These are phyloP conservation scores for Hemibagrus wyckioides DNA, from an alignment of 2,113 vertebrate genomes.

Conservation along the genomic window DNA sequence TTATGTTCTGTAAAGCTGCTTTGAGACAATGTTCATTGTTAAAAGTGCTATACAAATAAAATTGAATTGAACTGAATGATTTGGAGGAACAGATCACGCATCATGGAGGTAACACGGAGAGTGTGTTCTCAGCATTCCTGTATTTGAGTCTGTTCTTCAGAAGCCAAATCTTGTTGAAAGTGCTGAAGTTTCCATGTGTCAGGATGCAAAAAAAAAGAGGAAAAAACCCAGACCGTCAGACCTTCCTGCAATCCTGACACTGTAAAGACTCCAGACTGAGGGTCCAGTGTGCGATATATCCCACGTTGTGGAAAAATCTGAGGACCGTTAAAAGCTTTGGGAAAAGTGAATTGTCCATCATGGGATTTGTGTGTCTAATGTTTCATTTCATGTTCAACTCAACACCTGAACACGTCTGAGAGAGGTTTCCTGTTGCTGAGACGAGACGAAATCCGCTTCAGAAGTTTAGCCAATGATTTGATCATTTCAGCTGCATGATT, in stretches of 20 bases:
- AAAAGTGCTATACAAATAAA: no score
- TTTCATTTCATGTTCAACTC: neutral
- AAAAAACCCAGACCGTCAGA: neutral
- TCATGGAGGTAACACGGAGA: no score
- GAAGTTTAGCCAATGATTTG: neutral
- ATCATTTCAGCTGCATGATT: neutral
- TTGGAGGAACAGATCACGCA: neutral
- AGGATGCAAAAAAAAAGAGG: neutral
- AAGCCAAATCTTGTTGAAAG: constrained; percentile 5
- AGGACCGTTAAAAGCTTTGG: neutral
- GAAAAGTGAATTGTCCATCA: neutral
- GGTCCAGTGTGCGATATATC: neutral
- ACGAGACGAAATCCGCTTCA: neutral
- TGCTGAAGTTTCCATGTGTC: neutral
- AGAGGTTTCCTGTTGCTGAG: neutral
- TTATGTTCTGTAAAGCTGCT: no score
- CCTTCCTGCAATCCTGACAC: constrained; percentile 19
- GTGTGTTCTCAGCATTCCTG: constrained; percentile 7
- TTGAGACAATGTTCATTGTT: no score
- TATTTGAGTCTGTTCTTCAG: neutral
- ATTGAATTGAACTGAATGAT: no score
- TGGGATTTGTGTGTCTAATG: neutral
- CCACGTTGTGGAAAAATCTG: neutral
- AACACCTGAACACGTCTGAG: neutral
- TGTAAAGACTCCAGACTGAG: constrained; percentile 5